A percentile compares a stretch with the other conserved stretches of the same genome.
These are phyloP conservation scores for Micropterix aruncella DNA, from an alignment of 2,888 invertebrate species.

Conservation along the genomic window DNA sequence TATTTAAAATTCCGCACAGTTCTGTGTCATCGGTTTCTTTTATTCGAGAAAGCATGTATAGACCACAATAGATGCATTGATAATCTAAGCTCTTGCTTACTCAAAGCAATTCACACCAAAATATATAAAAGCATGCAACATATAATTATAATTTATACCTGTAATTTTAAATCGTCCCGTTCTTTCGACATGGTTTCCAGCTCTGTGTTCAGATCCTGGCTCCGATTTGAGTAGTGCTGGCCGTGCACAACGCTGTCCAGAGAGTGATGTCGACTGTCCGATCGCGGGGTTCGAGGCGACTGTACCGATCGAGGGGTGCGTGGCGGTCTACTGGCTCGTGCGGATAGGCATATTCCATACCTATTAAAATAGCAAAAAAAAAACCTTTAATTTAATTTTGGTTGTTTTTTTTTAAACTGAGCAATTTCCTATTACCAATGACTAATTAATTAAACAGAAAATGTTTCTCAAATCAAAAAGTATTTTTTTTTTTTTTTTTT, in stretches of 20 bases:
- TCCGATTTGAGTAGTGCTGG: slow-evolving; percentile 15
- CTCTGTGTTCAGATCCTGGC: slow-evolving; percentile 33
- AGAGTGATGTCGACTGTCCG: slow-evolving; percentile 14
- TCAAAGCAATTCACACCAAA: too few species aligned
- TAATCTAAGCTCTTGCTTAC: too few species aligned
- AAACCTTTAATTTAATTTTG: not conserved
- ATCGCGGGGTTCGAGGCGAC: not conserved
- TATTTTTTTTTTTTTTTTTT: too few species aligned
- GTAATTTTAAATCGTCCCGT: slow-evolving; percentile 56
- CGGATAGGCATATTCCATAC: slow-evolving; percentile 20
- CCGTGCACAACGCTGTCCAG: slow-evolving; percentile 18
- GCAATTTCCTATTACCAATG: not conserved
- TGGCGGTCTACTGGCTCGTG: slow-evolving; percentile 10
- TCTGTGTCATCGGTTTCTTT: too few species aligned
- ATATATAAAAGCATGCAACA: too few species aligned
- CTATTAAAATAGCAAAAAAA: slow-evolving; percentile 12
- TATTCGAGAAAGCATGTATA: too few species aligned
- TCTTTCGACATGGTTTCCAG: slow-evolving; percentile 51
- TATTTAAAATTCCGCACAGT: too few species aligned
- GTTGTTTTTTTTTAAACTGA: slow-evolving; percentile 12
- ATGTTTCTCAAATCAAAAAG: too few species aligned
- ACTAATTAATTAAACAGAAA: too few species aligned
- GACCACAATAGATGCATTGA: too few species aligned
- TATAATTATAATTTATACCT: too few species aligned
- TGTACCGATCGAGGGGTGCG: slow-evolving; percentile 5